Evolutionary conservation across 1,140 invertebrate species (phyloP), one percentile per base, ranked within the genome.

Genomic region (Drosophila sturtevanti): DNA sequence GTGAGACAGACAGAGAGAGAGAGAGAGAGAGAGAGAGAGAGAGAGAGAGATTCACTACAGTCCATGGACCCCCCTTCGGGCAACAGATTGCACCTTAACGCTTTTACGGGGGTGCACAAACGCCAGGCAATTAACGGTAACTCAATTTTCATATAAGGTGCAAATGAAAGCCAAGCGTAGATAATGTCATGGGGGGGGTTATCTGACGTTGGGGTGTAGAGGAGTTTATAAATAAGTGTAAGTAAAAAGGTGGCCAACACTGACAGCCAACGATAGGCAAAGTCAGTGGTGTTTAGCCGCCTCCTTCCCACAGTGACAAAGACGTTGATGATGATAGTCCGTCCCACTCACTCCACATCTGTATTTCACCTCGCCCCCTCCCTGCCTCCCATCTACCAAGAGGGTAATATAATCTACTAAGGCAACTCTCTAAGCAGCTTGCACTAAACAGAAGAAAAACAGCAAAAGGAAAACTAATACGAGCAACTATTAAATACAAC

Each of bases 381-480:
- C 3, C 5, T 6, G 2, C 6, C n/a, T n/a, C n/a, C n/a, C n/a
- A n/a, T n/a, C n/a, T n/a, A n/a, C 38, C 62, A 72, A 67, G 63
- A 67, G 64, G 71, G 75, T 77, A 79, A 79, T 71, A 64, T 66
- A 76, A 75, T 77, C 74, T 66, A 60, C 66, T 64, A 77, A 69
- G 78, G 68, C 78, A 87, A 67, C 81, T 86, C 81, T 86, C 68
- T 74, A 84, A 82, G 85, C 75, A 68, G 74, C 65, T 74, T 68
- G 48, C 81, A 68, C 72, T 67, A 82, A 87, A 82, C 71, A 79
- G 81, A 86, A 4, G 4, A 31, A 31, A 31, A 7, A 31, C 0
- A 31, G 4, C 5, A 31, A 31, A 31, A 31, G 27, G 27, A 31
- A 31, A 72, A 61, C 69, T 77, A 77, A 72, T 76, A 63, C 73